Percentiles rank a stretch among this genome's conserved stretches.
phyloP scores from a whole-genome alignment of 2,113 vertebrate genomes.

The Tetrax tetrax region DNA sequence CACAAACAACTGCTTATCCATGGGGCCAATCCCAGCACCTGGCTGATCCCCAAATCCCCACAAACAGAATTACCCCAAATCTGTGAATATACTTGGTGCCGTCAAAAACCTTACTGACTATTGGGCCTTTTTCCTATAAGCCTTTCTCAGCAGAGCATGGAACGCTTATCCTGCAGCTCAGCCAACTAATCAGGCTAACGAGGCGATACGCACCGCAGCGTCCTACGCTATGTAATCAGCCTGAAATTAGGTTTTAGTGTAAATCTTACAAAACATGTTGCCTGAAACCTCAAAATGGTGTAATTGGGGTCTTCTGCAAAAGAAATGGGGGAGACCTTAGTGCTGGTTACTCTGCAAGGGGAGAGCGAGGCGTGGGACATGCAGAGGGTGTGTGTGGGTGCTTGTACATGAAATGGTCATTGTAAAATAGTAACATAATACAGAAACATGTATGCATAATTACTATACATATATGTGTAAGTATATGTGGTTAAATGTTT shows the following conservation, averaged over 20 bases:
- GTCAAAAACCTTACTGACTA: background rate
- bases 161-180: accelerated
- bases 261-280: background rate
- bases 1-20: background rate
- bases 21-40: background rate
- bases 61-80: background rate
- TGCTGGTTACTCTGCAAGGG: background rate
- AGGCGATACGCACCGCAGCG: background rate
- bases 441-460: background rate
- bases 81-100: background rate
- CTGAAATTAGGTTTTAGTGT: background rate
- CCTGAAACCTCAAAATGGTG: background rate
- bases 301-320: background rate
- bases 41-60: background rate
- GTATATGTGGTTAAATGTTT: background rate
- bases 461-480: too few relatives aligned
- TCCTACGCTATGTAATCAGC: background rate
- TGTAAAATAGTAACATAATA: background rate
- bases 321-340: background rate
- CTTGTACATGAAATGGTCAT: background rate
- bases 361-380: accelerated
- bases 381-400: background rate
- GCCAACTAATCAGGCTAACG: background rate
- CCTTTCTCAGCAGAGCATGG: background rate
- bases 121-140: background rate